A percentile compares a stretch with the other conserved stretches of the same genome.
phyloP scores from a whole-genome alignment of 2,113 vertebrate species.

The Thunnus maccoyii region DNA sequence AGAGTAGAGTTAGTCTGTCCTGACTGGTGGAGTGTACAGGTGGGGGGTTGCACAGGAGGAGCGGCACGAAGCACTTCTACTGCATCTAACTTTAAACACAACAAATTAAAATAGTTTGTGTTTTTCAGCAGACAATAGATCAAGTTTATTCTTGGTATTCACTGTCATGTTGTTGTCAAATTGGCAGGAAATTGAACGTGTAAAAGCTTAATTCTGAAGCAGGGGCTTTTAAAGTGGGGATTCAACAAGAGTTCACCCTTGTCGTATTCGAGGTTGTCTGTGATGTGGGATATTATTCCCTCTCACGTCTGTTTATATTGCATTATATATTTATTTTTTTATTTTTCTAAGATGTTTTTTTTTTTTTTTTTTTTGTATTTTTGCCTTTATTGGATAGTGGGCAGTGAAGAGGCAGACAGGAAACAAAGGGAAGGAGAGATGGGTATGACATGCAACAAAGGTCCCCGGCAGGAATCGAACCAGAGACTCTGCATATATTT shows the following conservation, averaged over 20 bases:
- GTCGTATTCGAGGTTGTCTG: slow-evolving; percentile 79
- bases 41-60: slow-evolving; percentile 20
- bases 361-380: no score
- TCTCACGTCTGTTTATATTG: slow-evolving; percentile 85
- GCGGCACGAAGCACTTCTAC: slow-evolving; percentile 30
- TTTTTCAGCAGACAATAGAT: slow-evolving; percentile 62
- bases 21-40: slow-evolving; percentile 63
- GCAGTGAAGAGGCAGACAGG: no score
- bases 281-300: slow-evolving; percentile 85
- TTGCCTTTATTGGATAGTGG: no score
- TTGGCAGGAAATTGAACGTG: slow-evolving; percentile 86
- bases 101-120: slow-evolving; percentile 73
- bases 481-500: slow-evolving; percentile 75
- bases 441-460: no score
- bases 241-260: slow-evolving; percentile 77
- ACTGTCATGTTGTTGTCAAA: slow-evolving; percentile 80
- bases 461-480: no score
- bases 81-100: slow-evolving; percentile 61
- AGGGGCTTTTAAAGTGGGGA: slow-evolving; percentile 75
- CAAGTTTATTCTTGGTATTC: slow-evolving; percentile 70
- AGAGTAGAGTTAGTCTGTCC: slow-evolving; percentile 31
- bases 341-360: no score
- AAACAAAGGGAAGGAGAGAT: no score
- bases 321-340: slow-evolving; percentile 85
- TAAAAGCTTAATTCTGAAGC: slow-evolving; percentile 82